Percentiles rank a stretch among this genome's conserved stretches.
phyloP scores from a whole-genome alignment of 2,113 vertebrate species.

The Aldabrachelys gigantea region DNA sequence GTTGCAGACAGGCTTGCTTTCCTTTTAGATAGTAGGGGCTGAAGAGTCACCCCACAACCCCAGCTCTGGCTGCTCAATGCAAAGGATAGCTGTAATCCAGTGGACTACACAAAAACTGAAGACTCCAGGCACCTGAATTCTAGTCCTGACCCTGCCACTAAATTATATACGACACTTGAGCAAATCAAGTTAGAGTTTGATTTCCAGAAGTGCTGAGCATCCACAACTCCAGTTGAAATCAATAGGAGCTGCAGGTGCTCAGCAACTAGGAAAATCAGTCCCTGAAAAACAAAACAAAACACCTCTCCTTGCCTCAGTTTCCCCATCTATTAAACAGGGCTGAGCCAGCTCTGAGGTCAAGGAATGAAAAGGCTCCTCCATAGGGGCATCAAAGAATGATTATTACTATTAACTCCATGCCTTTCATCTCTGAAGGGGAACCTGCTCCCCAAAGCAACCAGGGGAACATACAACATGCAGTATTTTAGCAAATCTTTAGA shows the following conservation, averaged over 20 bases:
- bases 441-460: neutral
- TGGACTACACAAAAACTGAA: rapidly evolving
- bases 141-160: neutral
- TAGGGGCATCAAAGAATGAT: neutral
- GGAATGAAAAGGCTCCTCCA: neutral
- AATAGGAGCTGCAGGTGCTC: neutral
- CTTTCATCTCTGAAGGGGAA: neutral
- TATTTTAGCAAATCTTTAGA: neutral
- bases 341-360: neutral
- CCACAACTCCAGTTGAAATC: rapidly evolving
- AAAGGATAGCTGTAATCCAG: rapidly evolving
- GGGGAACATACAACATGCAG: neutral
- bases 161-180: neutral
- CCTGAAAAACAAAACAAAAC: neutral
- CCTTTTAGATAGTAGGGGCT: neutral
- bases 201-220: neutral
- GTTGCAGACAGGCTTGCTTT: neutral
- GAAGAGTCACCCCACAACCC: neutral
- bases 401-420: neutral
- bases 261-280: neutral
- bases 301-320: neutral
- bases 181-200: neutral
- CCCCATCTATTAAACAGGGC: neutral
- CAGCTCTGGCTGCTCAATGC: neutral
- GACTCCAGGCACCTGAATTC: neutral